Base-by-base conservation (phyloP, 2,888 invertebrate genomes). In the Amiota mariae region DNA sequence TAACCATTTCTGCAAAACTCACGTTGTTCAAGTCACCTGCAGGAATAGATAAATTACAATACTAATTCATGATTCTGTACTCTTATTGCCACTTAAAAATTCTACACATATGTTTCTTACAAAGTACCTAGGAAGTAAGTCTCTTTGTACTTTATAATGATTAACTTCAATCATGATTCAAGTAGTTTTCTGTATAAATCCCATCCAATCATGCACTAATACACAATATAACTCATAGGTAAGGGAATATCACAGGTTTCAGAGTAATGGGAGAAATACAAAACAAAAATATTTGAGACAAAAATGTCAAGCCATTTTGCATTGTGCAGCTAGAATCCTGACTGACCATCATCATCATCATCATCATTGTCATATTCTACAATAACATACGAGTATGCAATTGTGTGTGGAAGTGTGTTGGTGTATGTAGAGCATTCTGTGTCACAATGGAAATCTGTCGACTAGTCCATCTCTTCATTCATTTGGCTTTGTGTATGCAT, bases 191-290 rank as follows among this genome's bases (percentile, higher is more conserved):
- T 13, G 46, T 63, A 49, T 12, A 66, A 68, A 68, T 54, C 36
- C 36, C 67, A 68, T 68, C 67, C 67, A 68, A 68, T 68, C 54
- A 54, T 68, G 36, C 51, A 68, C 67, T 51, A 68, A 68, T 54
- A 13, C 49, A 20, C 66, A 66, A 36, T 36, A 36, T 36, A 36
- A 36, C 36, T 36, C n/a, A n/a, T n/a, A n/a, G n/a, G n/a, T n/a
- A 36, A 36, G 8, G 36, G 36, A 36, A 36, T 36, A 36, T 36
- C 36, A 36, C 36, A 36, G 36, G 36, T 36, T 6, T 36, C 8
- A 36, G 3, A 6, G 8, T 3, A 24, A 3, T 36, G 36, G 36
- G 36, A 36, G 36, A 36, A 36, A 36, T 6, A 36, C 24, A 63
- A 36, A 63, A 18, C 15, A 20, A 59, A 59, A 59, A 12, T 11